Evolutionary conservation across 2,797 vertebrate species (phyloP).

Genomic region (Enteromius paludinosus): DNA sequence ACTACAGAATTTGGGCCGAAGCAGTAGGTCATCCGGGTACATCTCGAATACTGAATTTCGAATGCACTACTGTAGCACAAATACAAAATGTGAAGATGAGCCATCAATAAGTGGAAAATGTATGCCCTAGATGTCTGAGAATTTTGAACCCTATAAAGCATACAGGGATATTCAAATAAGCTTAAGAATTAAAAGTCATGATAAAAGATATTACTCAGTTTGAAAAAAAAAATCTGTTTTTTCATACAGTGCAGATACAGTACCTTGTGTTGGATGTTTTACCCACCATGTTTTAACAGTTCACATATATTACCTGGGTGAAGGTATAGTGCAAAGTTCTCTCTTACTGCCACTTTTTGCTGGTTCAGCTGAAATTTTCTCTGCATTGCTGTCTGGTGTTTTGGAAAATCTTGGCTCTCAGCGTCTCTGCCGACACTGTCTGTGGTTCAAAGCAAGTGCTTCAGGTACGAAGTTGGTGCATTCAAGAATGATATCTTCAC

Average conservation of each 20-base stretch:
- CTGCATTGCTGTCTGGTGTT: not conserved
- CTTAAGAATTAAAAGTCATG: not conserved
- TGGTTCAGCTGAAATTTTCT: slow-evolving; percentile 2
- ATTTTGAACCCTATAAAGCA: no score
- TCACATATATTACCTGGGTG: not conserved
- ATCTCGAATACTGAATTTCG: no score
- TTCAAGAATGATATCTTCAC: not conserved
- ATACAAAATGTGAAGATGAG: not conserved
- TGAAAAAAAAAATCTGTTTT: not conserved
- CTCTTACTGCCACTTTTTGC: not conserved
- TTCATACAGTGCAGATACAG: not conserved
- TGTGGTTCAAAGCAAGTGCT: not conserved
- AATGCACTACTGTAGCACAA: not conserved
- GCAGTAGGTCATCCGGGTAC: no score
- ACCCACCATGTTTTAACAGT: not conserved
- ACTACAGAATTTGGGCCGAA: no score
- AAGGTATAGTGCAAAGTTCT: not conserved
- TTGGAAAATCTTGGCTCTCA: not conserved
- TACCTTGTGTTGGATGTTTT: not conserved
- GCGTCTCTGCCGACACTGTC: not conserved
- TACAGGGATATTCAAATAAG: not conserved
- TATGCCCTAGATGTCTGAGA: no score
- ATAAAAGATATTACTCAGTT: not conserved
- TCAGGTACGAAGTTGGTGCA: not conserved
- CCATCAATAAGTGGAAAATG: not conserved